phyloP scores from a whole-genome alignment of 2,797 vertebrate genomes.

The Caiman crocodilus region DNA sequence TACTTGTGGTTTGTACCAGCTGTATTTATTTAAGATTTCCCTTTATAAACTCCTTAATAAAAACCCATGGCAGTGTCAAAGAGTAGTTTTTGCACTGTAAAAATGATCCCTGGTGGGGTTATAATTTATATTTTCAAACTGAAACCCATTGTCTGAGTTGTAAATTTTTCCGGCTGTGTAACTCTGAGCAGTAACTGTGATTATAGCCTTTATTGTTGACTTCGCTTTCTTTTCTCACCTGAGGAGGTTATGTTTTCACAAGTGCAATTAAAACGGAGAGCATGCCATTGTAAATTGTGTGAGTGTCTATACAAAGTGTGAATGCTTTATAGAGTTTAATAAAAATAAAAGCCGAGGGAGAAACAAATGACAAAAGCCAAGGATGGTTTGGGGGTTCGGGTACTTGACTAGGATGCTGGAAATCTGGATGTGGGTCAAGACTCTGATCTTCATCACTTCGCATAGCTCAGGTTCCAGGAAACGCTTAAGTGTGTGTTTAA shows the following conservation, averaged over 20 bases:
- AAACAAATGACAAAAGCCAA: not conserved
- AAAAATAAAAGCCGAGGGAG: not conserved
- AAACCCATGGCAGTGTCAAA: slow-evolving; percentile 42
- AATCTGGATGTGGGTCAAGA: not conserved
- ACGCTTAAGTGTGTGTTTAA: not conserved
- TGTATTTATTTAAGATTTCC: slow-evolving; percentile 73
- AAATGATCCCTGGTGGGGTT: slow-evolving; percentile 49
- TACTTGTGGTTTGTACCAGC: slow-evolving; percentile 57
- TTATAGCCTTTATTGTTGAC: slow-evolving; percentile 21
- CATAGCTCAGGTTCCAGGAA: not conserved
- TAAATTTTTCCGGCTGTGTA: slow-evolving; percentile 26
- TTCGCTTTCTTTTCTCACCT: not conserved
- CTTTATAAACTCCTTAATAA: slow-evolving; percentile 60
- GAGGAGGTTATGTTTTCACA: not conserved
- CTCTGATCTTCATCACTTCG: slow-evolving; percentile 6
- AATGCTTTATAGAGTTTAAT: not conserved
- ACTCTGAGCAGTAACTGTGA: not conserved
- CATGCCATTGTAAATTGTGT: not conserved
- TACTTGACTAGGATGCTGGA: not conserved
- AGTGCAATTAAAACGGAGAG: not conserved
- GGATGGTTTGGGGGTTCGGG: not conserved
- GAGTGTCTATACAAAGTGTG: not conserved
- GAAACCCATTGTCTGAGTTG: slow-evolving; percentile 44
- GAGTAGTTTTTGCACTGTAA: slow-evolving; percentile 30
- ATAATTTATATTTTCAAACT: slow-evolving; percentile 61